These are phyloP conservation scores for Lasioglossum malachurum DNA, from an alignment of 2,888 invertebrate genomes.

Conservation along the genomic window DNA sequence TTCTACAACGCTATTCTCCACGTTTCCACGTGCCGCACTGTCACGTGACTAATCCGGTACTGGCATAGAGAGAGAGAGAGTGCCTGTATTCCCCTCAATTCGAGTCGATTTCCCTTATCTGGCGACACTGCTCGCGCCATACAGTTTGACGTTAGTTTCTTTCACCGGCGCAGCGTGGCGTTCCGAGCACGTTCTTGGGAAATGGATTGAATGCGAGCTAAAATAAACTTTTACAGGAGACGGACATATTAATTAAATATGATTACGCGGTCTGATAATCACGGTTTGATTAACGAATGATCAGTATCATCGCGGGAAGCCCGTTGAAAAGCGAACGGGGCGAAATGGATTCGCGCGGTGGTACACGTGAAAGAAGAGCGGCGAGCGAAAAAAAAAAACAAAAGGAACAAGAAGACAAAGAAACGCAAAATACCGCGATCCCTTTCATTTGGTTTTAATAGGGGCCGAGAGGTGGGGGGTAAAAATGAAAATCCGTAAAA, in stretches of 20 bases:
- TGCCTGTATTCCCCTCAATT: too few relatives aligned
- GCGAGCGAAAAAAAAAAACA: neutral
- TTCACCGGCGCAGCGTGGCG: neutral
- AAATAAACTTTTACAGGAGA: neutral
- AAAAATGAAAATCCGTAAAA: slow-evolving; percentile 60
- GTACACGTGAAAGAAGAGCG: neutral
- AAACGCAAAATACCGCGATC: slow-evolving; percentile 21
- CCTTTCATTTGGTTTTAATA: slow-evolving; percentile 54
- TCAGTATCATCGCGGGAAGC: neutral
- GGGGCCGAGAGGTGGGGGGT: slow-evolving; percentile 17
- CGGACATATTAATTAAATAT: neutral
- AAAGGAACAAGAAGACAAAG: neutral
- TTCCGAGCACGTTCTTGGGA: neutral
- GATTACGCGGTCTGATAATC: neutral
- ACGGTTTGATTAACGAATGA: neutral
- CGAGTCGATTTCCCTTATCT: too few relatives aligned
- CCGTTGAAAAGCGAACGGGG: neutral
- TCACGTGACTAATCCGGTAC: too few relatives aligned
- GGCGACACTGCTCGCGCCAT: too few relatives aligned
- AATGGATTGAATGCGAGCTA: neutral
- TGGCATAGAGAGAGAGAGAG: too few relatives aligned
- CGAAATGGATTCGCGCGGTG: neutral
- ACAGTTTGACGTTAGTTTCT: too few relatives aligned
- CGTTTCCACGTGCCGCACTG: too few relatives aligned
- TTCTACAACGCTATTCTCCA: too few relatives aligned